Conservation (phyloP, 1,140 invertebrate genomes). For the Apis florea region DNA sequence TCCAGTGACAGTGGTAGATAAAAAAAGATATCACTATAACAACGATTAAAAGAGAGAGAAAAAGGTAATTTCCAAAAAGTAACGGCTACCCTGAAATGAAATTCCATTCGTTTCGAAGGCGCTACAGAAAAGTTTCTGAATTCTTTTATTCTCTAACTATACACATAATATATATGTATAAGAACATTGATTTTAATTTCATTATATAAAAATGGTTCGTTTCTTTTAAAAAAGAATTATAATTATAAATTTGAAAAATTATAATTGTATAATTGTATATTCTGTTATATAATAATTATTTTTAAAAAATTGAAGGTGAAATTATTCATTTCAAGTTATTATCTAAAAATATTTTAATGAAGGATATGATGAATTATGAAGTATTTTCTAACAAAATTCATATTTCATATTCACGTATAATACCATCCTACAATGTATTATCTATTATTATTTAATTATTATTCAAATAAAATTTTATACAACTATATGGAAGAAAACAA, state of each 20-base stretch:
- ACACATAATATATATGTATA: too few species aligned
- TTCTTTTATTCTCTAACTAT: too few species aligned
- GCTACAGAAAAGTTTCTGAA: neutral
- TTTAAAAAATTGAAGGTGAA: too few species aligned
- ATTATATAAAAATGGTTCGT: too few species aligned
- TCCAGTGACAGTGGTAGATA: conserved; percentile 12
- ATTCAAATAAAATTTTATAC: neutral
- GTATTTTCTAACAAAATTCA: neutral
- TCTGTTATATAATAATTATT: too few species aligned
- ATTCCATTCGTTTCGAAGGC: conserved; percentile 19
- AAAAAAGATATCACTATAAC: conserved; percentile 11
- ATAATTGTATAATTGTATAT: too few species aligned
- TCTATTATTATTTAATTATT: neutral
- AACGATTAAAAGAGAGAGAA: too few species aligned
- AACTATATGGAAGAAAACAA: neutral
- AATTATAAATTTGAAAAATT: too few species aligned
- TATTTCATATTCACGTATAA: neutral
- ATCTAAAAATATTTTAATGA: neutral
- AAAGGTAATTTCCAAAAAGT: conserved; percentile 7
- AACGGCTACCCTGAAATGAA: neutral
- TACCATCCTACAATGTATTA: neutral
- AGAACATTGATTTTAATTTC: too few species aligned
- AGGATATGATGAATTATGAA: neutral
- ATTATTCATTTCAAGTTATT: too few species aligned
- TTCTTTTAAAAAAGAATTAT: neutral